Evolutionary conservation across 2,113 vertebrate species (phyloP), one percentile per base, ranked within the genome.

Genomic region (Gobiocypris rarus): DNA sequence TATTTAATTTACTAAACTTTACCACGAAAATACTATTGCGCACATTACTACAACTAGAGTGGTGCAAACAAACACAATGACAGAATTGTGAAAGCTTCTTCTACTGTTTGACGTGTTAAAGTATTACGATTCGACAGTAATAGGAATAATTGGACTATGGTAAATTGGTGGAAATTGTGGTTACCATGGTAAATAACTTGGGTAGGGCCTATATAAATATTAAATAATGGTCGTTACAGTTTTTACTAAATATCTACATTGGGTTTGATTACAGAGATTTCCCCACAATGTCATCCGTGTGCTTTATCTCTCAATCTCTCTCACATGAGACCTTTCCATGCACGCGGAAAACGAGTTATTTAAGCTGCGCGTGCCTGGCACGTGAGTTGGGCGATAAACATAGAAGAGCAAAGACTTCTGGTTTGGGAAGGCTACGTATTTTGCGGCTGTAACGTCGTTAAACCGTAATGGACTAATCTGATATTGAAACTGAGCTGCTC

Each of bases 301-400:
- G 89, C 88, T 88, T 91, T 90, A 84, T 87, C 70, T 83, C 89
- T 93, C 93, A 93, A 90, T 91, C 86, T 86, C 63, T 81, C 90
- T 93, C 94, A 93, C 91, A 92, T 92, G 92, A 86, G 54, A 75
- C 73, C 45, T 88, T 89, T 89, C 61, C 89, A 82, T 69, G 81
- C 58, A 63, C n/a, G 54, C 77, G 58, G 24, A 80, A 63, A 22
- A 63, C 24, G 5, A 31, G 24, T 4, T 78, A 22, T 26, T 26
- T 28, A 31, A 26, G 58, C 38, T 24, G 56, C 58, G 43, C 43
- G 78, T 80, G 59, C 78, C 11, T 31, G 43, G 5, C 78, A 67
- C 78, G 58, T 67, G 78, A 80, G 59, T 28, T 6, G 8, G 17
- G 50, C 10, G 15, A 34, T 13, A 45, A 14, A 45, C 73, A n/a